These are phyloP conservation scores for Trichopoda pennipes DNA, from an alignment of 2,888 invertebrate species.

Conservation along the genomic window DNA sequence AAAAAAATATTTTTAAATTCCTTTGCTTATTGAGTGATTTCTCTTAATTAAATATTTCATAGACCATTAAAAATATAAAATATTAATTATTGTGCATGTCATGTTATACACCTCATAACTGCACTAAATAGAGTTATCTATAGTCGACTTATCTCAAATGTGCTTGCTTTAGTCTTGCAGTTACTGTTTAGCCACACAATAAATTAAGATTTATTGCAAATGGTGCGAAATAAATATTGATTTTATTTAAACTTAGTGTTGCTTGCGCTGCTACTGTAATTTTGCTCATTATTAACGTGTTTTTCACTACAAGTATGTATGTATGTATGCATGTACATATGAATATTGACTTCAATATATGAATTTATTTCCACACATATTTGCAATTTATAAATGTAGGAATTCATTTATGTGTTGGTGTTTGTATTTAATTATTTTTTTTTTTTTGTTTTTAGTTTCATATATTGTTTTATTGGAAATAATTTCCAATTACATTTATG, in stretches of 20 bases:
- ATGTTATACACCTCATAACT: no score
- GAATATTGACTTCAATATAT: slow-evolving; percentile 19
- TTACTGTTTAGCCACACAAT: slow-evolving; percentile 65
- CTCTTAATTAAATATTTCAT: no score
- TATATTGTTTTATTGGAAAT: slow-evolving; percentile 61
- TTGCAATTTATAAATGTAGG: background rate
- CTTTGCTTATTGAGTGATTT: no score
- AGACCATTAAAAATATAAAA: no score
- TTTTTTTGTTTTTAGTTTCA: no score
- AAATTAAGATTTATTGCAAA: slow-evolving; percentile 71
- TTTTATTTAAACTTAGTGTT: slow-evolving; percentile 61
- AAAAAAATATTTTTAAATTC: no score
- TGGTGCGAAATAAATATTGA: slow-evolving; percentile 71
- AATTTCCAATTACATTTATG: slow-evolving; percentile 66
- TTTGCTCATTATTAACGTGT: slow-evolving; percentile 55
- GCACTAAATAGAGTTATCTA: background rate
- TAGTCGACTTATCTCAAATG: background rate
- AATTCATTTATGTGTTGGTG: background rate
- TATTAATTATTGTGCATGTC: no score
- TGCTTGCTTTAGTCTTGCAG: slow-evolving; percentile 22
- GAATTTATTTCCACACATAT: slow-evolving; percentile 14
- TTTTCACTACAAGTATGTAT: slow-evolving; percentile 8
- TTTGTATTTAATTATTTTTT: background rate
- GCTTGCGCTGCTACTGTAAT: slow-evolving; percentile 50
- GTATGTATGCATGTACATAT: no score